These are phyloP conservation scores for Parauchenoglanis punctatus DNA, from an alignment of 2,797 vertebrate genomes.

Conservation along the genomic window DNA sequence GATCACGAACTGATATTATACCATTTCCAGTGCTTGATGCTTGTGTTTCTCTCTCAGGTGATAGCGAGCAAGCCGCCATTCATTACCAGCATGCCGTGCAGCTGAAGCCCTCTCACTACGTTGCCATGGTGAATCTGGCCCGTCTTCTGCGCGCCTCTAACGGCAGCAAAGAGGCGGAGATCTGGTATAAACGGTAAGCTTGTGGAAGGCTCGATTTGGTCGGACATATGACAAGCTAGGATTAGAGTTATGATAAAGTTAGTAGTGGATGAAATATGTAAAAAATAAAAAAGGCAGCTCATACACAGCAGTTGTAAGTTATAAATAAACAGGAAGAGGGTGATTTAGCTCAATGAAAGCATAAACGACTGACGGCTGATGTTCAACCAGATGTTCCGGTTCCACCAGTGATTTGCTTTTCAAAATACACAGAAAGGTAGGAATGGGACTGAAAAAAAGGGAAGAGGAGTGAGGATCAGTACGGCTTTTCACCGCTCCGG, in stretches of 20 bases:
- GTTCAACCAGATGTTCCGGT: slow-evolving; percentile 15
- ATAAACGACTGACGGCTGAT: not conserved
- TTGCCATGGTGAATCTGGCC: slow-evolving; percentile 97
- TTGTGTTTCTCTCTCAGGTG: slow-evolving; percentile 70
- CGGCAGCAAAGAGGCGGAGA: slow-evolving; percentile 86
- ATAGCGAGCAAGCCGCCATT: slow-evolving; percentile 78
- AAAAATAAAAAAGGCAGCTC: not conserved
- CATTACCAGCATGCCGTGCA: slow-evolving; percentile 89
- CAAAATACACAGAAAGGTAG: not conserved
- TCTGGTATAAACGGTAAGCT: slow-evolving; percentile 90
- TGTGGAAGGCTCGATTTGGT: not conserved
- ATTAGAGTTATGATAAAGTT: not conserved
- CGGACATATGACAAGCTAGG: not conserved
- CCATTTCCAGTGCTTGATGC: not conserved
- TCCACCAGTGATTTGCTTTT: not conserved
- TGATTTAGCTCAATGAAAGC: not conserved
- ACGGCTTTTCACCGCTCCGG: not conserved
- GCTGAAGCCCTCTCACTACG: slow-evolving; percentile 87
- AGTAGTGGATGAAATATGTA: not conserved
- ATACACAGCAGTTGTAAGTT: not conserved
- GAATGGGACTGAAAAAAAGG: not conserved
- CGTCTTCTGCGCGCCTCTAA: slow-evolving; percentile 89
- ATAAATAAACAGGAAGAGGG: not conserved
- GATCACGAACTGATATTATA: not conserved
- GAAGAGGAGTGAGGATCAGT: not conserved